Percentiles rank a stretch among this genome's conserved stretches.
Conservation (phyloP, 1,140 invertebrate species). For the Dendrolimus punctatus region DNA sequence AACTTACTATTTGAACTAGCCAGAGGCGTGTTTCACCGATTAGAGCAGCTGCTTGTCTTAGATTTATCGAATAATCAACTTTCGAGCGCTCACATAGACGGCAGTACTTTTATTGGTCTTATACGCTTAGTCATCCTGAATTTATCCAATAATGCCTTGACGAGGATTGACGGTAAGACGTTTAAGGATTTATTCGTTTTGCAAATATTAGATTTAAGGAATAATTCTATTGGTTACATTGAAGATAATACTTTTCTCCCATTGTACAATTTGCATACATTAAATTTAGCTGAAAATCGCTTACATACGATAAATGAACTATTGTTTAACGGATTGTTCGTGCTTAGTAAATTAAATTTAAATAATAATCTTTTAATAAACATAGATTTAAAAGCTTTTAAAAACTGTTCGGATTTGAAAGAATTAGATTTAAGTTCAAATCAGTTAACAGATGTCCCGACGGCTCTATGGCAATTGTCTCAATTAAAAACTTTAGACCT, state of each 20-base stretch:
- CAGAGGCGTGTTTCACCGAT: conserved; percentile 84
- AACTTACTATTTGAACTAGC: conserved; percentile 86
- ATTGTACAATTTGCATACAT: conserved; percentile 88
- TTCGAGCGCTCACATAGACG: conserved; percentile 85
- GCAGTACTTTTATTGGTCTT: conserved; percentile 87
- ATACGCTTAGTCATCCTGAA: conserved; percentile 89
- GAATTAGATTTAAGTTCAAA: conserved; percentile 93
- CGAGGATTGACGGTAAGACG: conserved; percentile 85
- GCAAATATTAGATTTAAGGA: conserved; percentile 89
- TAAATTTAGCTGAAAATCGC: conserved; percentile 89
- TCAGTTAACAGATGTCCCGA: conserved; percentile 83
- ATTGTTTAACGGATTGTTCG: conserved; percentile 88
- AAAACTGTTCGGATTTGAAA: conserved; percentile 90
- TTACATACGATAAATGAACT: conserved; percentile 85
- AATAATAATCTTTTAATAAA: conserved; percentile 86
- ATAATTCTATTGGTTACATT: conserved; percentile 90
- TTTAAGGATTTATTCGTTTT: conserved; percentile 92
- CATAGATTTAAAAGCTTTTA: conserved; percentile 86
- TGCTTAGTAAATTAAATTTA: conserved; percentile 86
- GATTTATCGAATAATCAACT: conserved; percentile 93
- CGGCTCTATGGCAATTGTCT: conserved; percentile 84
- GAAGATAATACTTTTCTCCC: conserved; percentile 90
- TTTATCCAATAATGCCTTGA: conserved; percentile 88
- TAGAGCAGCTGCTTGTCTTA: conserved; percentile 88
- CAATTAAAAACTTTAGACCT: conserved; percentile 90